These are phyloP conservation scores for Lymantria monacha DNA, from an alignment of 2,888 invertebrate genomes.

Conservation along the genomic window DNA sequence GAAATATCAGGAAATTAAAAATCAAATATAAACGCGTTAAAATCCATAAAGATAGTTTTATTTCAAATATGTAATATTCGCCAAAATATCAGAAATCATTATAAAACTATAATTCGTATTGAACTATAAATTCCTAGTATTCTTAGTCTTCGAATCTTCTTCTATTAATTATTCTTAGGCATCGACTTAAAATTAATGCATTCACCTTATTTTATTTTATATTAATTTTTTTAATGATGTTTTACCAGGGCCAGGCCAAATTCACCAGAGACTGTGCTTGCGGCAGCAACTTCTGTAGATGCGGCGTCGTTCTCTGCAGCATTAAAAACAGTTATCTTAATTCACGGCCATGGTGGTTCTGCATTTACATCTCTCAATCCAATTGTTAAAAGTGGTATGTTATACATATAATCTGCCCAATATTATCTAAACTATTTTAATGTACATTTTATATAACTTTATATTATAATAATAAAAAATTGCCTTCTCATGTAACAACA, in stretches of 20 bases:
- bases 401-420: neutral
- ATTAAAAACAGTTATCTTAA: neutral
- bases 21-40: no score
- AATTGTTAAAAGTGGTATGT: neutral
- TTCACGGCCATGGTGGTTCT: conserved; percentile 7
- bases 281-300: neutral
- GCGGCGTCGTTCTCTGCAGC: neutral
- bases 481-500: no score
- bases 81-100: no score
- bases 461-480: no score
- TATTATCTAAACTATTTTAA: neutral
- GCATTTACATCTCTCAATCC: conserved; percentile 4
- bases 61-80: no score
- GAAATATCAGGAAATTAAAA: no score
- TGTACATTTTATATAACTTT: no score
- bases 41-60: no score
- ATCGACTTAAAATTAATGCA: neutral
- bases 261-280: neutral
- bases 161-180: neutral
- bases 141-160: no score
- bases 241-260: neutral
- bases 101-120: no score
- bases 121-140: no score
- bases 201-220: neutral
- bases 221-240: neutral